These are phyloP conservation scores for Platichthys stellatus DNA, from an alignment of 2,113 vertebrate genomes.

Conservation along the genomic window DNA sequence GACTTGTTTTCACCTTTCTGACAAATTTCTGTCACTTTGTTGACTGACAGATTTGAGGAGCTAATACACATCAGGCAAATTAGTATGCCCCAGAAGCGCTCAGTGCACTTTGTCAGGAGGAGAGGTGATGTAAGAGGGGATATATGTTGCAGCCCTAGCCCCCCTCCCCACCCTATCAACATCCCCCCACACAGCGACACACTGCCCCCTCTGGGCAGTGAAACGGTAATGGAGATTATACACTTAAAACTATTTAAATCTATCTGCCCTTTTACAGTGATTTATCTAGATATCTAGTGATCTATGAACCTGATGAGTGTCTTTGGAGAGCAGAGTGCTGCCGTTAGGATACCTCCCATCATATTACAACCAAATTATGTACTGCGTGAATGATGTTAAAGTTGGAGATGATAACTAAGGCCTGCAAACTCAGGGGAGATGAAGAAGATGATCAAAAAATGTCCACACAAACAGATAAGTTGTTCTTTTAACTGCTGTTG, in stretches of 20 bases:
- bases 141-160: constrained; percentile 60
- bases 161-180: constrained; percentile 16
- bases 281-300: constrained; percentile 25
- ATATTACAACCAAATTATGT: background rate
- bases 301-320: background rate
- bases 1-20: constrained; percentile 56
- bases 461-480: background rate
- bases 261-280: background rate
- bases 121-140: constrained; percentile 73
- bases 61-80: constrained; percentile 67
- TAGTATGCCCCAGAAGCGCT: constrained; percentile 67
- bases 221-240: constrained; percentile 41
- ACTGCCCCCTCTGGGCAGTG: constrained; percentile 77
- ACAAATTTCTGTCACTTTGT: constrained; percentile 67
- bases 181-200: constrained; percentile 61
- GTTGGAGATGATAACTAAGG: background rate
- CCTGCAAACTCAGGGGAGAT: no score
- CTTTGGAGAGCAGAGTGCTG: background rate
- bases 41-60: constrained; percentile 64
- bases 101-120: constrained; percentile 68
- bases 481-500: background rate
- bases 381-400: background rate
- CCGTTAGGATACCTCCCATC: background rate
- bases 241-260: constrained; percentile 10
- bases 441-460: no score